Conservation (phyloP, 2,888 invertebrate genomes). For the Furcula furcula region DNA sequence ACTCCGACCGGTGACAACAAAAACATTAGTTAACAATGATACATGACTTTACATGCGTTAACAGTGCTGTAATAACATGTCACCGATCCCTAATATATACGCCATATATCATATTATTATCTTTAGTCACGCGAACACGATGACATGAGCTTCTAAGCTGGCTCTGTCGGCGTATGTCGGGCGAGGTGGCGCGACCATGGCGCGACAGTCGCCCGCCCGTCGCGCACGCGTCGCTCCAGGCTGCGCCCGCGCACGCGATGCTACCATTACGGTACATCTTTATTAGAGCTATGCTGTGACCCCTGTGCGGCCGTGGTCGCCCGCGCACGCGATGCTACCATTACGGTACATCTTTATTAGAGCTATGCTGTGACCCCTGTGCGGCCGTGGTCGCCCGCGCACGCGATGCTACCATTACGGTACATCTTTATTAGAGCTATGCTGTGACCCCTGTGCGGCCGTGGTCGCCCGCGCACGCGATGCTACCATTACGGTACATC, state of each 20-base stretch:
- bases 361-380: not conserved
- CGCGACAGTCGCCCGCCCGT: constrained; percentile 1
- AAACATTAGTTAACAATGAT: not conserved
- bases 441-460: too few relatives aligned
- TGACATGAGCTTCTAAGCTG: not conserved
- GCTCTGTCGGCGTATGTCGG: not conserved
- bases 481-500: too few relatives aligned
- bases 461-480: too few relatives aligned
- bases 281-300: constrained; percentile 8
- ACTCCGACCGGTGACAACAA: too few relatives aligned
- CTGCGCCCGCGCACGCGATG: constrained; percentile 9
- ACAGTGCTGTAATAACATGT: not conserved
- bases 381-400: not conserved
- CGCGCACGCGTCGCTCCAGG: constrained; percentile 3
- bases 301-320: not conserved
- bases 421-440: too few relatives aligned
- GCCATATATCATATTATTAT: not conserved
- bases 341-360: not conserved
- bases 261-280: constrained; percentile 17
- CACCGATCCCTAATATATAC: not conserved
- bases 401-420: too few relatives aligned
- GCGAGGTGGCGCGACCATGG: constrained; percentile 1
- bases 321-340: too few relatives aligned
- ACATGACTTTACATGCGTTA: not conserved
- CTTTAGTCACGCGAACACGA: not conserved